phyloP scores from a whole-genome alignment of 2,888 invertebrate genomes.

The Linnaemya tessellans region DNA sequence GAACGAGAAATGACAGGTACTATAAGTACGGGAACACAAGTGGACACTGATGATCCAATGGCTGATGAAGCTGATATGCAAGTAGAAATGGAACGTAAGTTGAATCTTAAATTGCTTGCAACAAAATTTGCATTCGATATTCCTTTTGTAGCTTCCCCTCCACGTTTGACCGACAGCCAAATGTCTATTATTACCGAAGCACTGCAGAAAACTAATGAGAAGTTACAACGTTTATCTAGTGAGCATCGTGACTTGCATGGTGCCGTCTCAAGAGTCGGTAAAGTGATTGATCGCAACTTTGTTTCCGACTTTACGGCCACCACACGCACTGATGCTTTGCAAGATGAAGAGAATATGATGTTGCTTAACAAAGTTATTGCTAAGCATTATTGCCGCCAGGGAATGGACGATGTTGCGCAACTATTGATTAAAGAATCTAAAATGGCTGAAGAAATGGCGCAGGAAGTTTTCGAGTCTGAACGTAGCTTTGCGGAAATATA shows the following conservation, averaged over 20 bases:
- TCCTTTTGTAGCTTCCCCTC: slow-evolving; percentile 84
- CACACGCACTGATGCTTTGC: slow-evolving; percentile 90
- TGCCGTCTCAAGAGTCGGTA: slow-evolving; percentile 95
- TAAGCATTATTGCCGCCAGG: slow-evolving; percentile 97
- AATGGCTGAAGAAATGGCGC: slow-evolving; percentile 80
- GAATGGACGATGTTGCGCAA: slow-evolving; percentile 96
- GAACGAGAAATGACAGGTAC: slow-evolving; percentile 78
- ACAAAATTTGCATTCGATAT: neutral
- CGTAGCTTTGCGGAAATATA: slow-evolving; percentile 93
- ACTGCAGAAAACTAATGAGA: slow-evolving; percentile 91
- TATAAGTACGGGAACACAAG: slow-evolving; percentile 79
- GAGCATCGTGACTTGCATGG: slow-evolving; percentile 92
- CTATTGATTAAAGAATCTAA: slow-evolving; percentile 85
- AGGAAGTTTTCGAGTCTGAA: slow-evolving; percentile 83
- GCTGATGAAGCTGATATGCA: slow-evolving; percentile 79
- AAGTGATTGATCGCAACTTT: slow-evolving; percentile 97
- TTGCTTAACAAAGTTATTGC: slow-evolving; percentile 95
- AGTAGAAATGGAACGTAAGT: slow-evolving; percentile 78
- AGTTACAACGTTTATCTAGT: slow-evolving; percentile 91
- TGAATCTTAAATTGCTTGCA: neutral
- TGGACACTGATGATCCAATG: slow-evolving; percentile 78
- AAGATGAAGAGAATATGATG: slow-evolving; percentile 86
- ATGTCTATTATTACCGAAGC: slow-evolving; percentile 89
- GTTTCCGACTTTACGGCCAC: slow-evolving; percentile 95
- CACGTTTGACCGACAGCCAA: slow-evolving; percentile 89